These are phyloP conservation scores for Xenopus petersii DNA, from an alignment of 2,797 vertebrate species.

Conservation along the genomic window DNA sequence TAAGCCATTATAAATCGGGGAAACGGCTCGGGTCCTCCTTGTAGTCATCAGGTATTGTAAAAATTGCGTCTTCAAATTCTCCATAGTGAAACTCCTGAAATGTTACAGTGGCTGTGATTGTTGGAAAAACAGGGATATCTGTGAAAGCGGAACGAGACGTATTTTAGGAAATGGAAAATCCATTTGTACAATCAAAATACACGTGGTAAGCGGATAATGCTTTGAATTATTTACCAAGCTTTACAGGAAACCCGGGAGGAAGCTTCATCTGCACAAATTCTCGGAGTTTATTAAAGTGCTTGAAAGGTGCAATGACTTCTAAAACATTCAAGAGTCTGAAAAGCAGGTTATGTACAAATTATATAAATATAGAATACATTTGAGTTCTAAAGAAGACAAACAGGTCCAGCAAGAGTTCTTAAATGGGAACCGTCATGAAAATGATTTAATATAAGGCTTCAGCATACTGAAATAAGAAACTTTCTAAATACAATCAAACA, in stretches of 20 bases:
- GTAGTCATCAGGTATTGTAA: constrained; percentile 90
- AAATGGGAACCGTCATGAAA: no score
- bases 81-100: constrained; percentile 98
- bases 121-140: constrained; percentile 97
- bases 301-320: constrained; percentile 98
- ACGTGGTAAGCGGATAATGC: no score
- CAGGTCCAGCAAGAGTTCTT: no score
- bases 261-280: constrained; percentile 99
- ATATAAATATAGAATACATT: no score
- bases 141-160: constrained; percentile 29
- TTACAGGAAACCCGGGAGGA: constrained; percentile 96
- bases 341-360: no score
- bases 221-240: constrained; percentile 78
- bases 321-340: constrained; percentile 93
- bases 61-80: constrained; percentile 87
- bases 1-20: constrained; percentile 84
- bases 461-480: no score
- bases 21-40: constrained; percentile 97
- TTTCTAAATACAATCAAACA: no score
- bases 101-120: constrained; percentile 97
- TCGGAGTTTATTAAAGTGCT: constrained; percentile 99
- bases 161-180: background rate
- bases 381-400: no score
- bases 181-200: no score
- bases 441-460: no score